Evolutionary conservation across 2,797 vertebrate genomes (phyloP), one percentile per base, ranked within the genome.

Genomic region (Takifugu rubripes): DNA sequence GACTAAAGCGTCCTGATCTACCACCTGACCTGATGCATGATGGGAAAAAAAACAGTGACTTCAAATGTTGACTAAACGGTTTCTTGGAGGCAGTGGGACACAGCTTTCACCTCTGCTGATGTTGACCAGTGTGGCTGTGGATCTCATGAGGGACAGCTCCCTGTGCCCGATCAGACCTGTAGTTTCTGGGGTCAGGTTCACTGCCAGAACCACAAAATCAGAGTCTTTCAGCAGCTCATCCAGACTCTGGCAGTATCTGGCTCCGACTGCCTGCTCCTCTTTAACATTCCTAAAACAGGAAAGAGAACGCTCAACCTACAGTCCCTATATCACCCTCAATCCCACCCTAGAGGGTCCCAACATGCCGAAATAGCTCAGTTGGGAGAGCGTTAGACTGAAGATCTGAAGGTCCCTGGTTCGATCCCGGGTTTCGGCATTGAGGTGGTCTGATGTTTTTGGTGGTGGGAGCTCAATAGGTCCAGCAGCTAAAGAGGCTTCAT

Each of bases 1-100:
- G 42, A 90, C 86, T 64, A 93, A 75, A 33, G 91, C 89, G 6
- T 92, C 91, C 70, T 93, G 93, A 76, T 93, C 91, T 62, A 93
- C 79, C 17, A 92, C 78, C 21, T 65, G 73, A 65, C 93, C 92
- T 93, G 66, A 56, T 61, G 36, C 43, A 40, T 1, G 9, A 29
- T 21, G 11, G 8, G 43, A 10, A 3, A 17, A 29, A n/a, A 4
- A 45, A 1, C 21, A 12, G 12, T 3, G 25, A 25, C 3, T 5
- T 47, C 40, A 24, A 11, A n/a, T 56, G 7, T 49, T 61, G 17
- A 42, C 54, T 11, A 2, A 5, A n/a, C 5, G 40, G 21, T 1
- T 21, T 9, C 14, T 9, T 12, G 1, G 21, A 24, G 11, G 25
- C 52, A 6, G 57, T 4, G 33, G 9, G 7, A 49, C 26, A 10